phyloP scores from a whole-genome alignment of 2,113 vertebrate genomes.

The Mungos mungo region DNA sequence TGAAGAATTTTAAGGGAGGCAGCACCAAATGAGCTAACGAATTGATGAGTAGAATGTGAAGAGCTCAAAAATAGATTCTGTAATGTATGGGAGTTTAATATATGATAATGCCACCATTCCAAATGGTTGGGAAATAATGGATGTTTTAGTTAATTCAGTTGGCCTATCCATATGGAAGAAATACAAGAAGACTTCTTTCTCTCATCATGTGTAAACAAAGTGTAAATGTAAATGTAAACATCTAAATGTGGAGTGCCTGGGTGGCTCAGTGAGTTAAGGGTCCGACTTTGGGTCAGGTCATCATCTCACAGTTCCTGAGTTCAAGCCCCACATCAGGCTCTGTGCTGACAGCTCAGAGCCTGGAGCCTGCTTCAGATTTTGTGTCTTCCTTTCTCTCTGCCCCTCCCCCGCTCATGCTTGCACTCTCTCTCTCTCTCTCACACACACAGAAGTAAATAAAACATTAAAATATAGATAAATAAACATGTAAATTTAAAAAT shows the following conservation, averaged over 20 bases:
- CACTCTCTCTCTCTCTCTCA: too few species aligned
- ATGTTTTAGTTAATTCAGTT: neutral
- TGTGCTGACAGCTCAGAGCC: too few species aligned
- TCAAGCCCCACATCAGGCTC: too few species aligned
- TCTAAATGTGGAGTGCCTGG: neutral
- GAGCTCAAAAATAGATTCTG: neutral
- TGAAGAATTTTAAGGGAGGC: neutral
- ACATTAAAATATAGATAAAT: neutral
- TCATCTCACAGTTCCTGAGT: too few species aligned
- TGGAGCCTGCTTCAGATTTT: too few species aligned
- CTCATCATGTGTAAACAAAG: neutral
- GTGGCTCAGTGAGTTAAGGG: too few species aligned
- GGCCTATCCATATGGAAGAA: neutral
- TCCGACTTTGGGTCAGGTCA: too few species aligned
- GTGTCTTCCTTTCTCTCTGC: too few species aligned
- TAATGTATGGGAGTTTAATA: neutral
- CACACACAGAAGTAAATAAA: too few species aligned
- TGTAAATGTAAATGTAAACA: neutral
- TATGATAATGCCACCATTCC: neutral
- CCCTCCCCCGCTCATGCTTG: too few species aligned
- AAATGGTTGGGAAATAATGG: neutral
- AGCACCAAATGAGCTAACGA: neutral
- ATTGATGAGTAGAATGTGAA: neutral
- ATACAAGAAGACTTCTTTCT: neutral
- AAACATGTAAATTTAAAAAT: neutral